phyloP scores from a whole-genome alignment of 2,113 vertebrate genomes.

The Saccopteryx leptura region DNA sequence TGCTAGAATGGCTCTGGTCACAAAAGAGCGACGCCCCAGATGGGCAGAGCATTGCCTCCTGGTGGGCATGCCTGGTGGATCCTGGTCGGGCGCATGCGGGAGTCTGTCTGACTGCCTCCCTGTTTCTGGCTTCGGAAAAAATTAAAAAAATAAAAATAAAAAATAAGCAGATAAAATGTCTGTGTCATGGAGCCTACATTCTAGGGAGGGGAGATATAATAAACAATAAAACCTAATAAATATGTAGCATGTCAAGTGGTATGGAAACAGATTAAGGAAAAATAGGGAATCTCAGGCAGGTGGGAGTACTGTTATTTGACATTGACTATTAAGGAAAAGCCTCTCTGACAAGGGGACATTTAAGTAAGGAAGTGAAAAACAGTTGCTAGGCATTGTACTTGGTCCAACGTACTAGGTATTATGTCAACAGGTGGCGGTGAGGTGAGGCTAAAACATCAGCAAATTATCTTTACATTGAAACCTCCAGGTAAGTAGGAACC shows the following conservation, averaged over 20 bases:
- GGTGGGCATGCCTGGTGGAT: too few relatives aligned
- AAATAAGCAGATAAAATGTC: background rate
- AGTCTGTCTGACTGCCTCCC: too few relatives aligned
- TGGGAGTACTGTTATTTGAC: background rate
- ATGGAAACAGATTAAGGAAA: background rate
- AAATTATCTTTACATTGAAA: background rate
- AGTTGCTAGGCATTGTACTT: background rate
- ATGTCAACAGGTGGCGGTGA: background rate
- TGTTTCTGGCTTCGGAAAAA: too few relatives aligned
- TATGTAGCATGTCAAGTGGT: background rate
- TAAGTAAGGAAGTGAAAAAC: background rate
- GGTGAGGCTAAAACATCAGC: background rate
- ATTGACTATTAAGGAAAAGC: background rate
- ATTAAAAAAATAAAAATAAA: too few relatives aligned
- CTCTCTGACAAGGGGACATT: background rate
- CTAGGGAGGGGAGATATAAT: background rate
- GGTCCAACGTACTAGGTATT: background rate
- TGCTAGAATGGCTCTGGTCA: too few relatives aligned
- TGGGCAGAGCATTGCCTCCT: too few relatives aligned
- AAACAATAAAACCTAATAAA: background rate
- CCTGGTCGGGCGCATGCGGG: too few relatives aligned
- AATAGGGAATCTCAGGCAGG: background rate
- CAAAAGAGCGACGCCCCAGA: too few relatives aligned
- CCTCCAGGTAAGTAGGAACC: background rate
- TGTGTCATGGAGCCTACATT: background rate